Base-by-base conservation (phyloP, 1,140 invertebrate genomes). In the Atta texana region DNA sequence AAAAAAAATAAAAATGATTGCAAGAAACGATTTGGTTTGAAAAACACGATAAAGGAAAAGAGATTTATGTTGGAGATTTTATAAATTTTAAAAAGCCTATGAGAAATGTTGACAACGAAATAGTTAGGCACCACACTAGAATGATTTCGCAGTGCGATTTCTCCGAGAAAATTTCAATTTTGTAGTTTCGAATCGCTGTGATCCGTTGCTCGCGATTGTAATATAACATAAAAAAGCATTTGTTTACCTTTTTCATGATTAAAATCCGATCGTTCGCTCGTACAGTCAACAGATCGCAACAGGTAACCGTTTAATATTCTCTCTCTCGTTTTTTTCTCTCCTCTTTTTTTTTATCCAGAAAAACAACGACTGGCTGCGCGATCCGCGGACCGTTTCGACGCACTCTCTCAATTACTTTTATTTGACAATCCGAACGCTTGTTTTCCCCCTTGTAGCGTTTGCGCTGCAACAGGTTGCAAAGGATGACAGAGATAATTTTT, bases 381-480 rank as follows among this genome's bases (percentile, higher is more conserved):
- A 84, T 84, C 69, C 80, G 80, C 80, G 80, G 55, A 84, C 80
- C 80, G 80, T 84, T 82, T 86, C 63, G 64, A 86, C 77, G 77
- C 77, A 81, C 64, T 86, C 64, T 86, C 85, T 69, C 85, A 81
- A 78, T 78, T 86, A 81, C 64, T 68, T 86, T 86, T 86, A 86
- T 81, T 86, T 86, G 85, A 86, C 85, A 80, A 86, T 86, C 74
- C 86, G 59, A 63, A 85, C 75, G 68, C 87, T 74, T 87, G 84
- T 88, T 91, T 87, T 87, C 91, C 91, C 88, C 87, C 86, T 91
- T 87, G 89, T 87, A 87, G 88, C 88, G 80, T 88, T 90, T 91
- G 90, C 89, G 89, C 89, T 89, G 85, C 88, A 72, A 87, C 90
- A 87, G 86, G 86, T 87, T 76, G 86, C 77, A 84, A 80, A 85